These are phyloP conservation scores for Gerris lacustris DNA, from an alignment of 2,888 invertebrate genomes.

Conservation along the genomic window DNA sequence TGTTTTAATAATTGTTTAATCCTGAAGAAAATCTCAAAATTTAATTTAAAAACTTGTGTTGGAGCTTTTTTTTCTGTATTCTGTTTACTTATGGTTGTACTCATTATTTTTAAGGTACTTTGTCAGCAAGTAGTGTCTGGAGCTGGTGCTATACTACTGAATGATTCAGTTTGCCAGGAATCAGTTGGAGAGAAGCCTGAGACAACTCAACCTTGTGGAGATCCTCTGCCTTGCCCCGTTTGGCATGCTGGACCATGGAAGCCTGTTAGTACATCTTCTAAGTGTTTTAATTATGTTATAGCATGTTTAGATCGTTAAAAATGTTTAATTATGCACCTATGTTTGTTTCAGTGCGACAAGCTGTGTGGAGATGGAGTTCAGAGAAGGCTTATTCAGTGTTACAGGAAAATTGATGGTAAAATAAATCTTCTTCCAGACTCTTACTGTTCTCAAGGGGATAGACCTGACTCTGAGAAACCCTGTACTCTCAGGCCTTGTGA, in stretches of 20 bases:
- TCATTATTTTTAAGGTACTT: conserved; percentile 43
- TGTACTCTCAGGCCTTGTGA: conserved; percentile 75
- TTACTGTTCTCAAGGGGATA: conserved; percentile 44
- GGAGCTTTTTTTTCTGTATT: too few relatives aligned
- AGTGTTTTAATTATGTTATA: not conserved
- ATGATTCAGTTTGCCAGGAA: conserved; percentile 59
- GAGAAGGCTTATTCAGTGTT: conserved; percentile 68
- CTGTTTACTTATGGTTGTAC: too few relatives aligned
- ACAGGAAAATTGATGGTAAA: conserved; percentile 48
- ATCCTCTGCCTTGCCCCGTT: conserved; percentile 62
- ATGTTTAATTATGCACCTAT: too few relatives aligned
- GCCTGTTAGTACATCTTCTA: conserved; percentile 49
- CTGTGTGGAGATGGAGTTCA: conserved; percentile 84
- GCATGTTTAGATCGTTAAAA: too few relatives aligned
- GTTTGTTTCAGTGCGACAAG: conserved; percentile 57
- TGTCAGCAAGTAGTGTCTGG: conserved; percentile 68
- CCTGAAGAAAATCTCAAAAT: too few relatives aligned
- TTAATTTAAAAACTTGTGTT: too few relatives aligned
- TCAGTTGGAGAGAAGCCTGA: conserved; percentile 56
- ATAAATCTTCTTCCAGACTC: conserved; percentile 55
- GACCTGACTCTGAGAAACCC: conserved; percentile 53
- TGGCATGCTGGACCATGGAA: conserved; percentile 87
- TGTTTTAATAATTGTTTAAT: too few relatives aligned
- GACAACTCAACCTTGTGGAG: conserved; percentile 59
- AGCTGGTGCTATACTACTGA: conserved; percentile 57